Evolutionary conservation across 1,140 invertebrate genomes (phyloP).

Genomic region (Hyposmocoma kahamanoa): DNA sequence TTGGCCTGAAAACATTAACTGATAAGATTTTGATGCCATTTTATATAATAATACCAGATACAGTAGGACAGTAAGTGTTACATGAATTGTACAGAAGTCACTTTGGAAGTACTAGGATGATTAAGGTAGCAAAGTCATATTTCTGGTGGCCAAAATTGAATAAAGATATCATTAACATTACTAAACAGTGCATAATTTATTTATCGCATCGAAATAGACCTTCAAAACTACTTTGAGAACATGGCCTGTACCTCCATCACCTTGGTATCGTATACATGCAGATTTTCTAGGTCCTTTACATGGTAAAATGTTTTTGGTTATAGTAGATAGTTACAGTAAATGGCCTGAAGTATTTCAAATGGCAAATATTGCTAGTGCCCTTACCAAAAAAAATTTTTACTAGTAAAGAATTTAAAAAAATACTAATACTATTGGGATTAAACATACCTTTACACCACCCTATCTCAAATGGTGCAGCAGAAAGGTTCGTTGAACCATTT

Average conservation of each 20-base stretch:
- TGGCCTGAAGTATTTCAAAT: slow-evolving; percentile 31
- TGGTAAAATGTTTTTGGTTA: slow-evolving; percentile 31
- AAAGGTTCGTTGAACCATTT: slow-evolving; percentile 38
- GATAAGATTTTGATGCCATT: slow-evolving; percentile 11
- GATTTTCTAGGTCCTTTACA: slow-evolving; percentile 37
- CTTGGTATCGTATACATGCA: slow-evolving; percentile 28
- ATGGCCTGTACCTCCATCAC: slow-evolving; percentile 26
- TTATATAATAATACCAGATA: slow-evolving; percentile 17
- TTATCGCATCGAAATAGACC: slow-evolving; percentile 14
- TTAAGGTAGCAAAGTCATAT: slow-evolving; percentile 14
- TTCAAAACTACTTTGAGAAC: slow-evolving; percentile 14
- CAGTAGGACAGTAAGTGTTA: slow-evolving; percentile 11
- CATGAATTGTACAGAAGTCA: slow-evolving; percentile 19
- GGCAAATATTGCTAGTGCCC: slow-evolving; percentile 16
- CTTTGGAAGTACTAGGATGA: slow-evolving; percentile 21
- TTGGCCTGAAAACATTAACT: slow-evolving; percentile 19
- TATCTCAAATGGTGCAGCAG: slow-evolving; percentile 39
- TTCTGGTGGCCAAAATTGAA: slow-evolving; percentile 26
- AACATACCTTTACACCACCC: slow-evolving; percentile 39
- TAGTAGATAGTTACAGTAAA: slow-evolving; percentile 30
- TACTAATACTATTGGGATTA: slow-evolving; percentile 19
- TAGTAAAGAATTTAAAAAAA: slow-evolving; percentile 14
- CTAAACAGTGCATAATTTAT: slow-evolving; percentile 15
- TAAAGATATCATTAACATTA: slow-evolving; percentile 17
- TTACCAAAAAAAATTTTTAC: slow-evolving; percentile 19